A percentile compares a stretch with the other conserved stretches of the same genome.
These are phyloP conservation scores for Drosophila trapezifrons DNA, from an alignment of 1,140 invertebrate genomes.

Conservation along the genomic window DNA sequence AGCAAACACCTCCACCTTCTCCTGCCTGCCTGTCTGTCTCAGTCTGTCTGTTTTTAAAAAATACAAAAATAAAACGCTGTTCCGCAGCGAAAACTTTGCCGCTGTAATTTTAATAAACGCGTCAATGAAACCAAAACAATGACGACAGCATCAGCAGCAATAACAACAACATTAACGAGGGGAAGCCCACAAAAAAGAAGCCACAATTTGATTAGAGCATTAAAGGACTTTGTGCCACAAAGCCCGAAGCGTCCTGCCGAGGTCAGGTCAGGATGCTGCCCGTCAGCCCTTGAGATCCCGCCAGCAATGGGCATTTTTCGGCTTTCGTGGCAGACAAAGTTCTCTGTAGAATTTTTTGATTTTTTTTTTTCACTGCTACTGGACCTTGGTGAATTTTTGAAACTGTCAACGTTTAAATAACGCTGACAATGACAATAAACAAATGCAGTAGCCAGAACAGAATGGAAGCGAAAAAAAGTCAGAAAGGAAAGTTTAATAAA, in stretches of 20 bases:
- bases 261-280: conserved; percentile 20
- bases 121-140: conserved; percentile 81
- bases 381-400: conserved; percentile 36
- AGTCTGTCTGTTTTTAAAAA: conserved; percentile 48
- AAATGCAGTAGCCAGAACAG: conserved; percentile 64
- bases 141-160: conserved; percentile 59
- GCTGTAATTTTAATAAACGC: conserved; percentile 82
- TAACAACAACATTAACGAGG: conserved; percentile 51
- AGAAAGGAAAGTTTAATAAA: conserved; percentile 38
- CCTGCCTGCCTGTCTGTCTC: neutral
- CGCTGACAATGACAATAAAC: conserved; percentile 81
- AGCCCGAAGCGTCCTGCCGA: conserved; percentile 64
- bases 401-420: conserved; percentile 82
- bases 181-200: conserved; percentile 68
- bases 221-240: conserved; percentile 78
- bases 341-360: conserved; percentile 44
- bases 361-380: conserved; percentile 14
- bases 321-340: conserved; percentile 63
- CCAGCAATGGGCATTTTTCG: conserved; percentile 38
- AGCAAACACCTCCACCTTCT: conserved; percentile 21
- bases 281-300: conserved; percentile 22
- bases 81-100: conserved; percentile 62
- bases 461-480: conserved; percentile 28
- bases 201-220: conserved; percentile 82
- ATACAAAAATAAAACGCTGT: conserved; percentile 67